These are phyloP conservation scores for Polietes domitor DNA, from an alignment of 2,888 invertebrate genomes.

Conservation along the genomic window DNA sequence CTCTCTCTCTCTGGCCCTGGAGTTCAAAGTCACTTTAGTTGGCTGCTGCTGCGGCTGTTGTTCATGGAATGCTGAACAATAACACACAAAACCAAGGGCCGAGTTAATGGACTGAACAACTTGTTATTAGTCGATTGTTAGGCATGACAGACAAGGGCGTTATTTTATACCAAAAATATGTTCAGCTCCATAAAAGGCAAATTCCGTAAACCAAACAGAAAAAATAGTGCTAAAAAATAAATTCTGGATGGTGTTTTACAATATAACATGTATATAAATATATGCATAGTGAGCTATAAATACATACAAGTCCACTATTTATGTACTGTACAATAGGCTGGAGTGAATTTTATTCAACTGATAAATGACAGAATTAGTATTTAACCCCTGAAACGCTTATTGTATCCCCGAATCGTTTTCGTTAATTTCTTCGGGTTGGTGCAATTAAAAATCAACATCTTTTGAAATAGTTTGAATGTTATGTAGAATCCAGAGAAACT, in stretches of 20 bases:
- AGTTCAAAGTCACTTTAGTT: slow-evolving; percentile 26
- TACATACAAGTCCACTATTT: too few relatives aligned
- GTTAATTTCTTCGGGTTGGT: too few relatives aligned
- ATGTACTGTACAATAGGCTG: too few relatives aligned
- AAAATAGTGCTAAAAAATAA: background rate
- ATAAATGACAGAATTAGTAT: too few relatives aligned
- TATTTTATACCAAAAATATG: slow-evolving; percentile 3
- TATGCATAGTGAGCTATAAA: too few relatives aligned
- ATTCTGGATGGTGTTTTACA: background rate
- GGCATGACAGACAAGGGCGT: slow-evolving; percentile 48
- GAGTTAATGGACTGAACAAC: slow-evolving; percentile 35
- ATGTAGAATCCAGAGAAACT: too few relatives aligned
- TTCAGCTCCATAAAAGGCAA: slow-evolving; percentile 2
- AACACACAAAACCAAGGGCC: slow-evolving; percentile 7
- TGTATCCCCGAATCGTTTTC: too few relatives aligned
- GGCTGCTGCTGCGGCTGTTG: slow-evolving; percentile 3
- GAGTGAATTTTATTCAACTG: too few relatives aligned
- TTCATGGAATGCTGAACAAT: background rate
- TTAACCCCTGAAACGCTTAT: too few relatives aligned
- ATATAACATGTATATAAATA: background rate
- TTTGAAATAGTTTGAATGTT: too few relatives aligned
- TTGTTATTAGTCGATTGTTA: slow-evolving; percentile 26
- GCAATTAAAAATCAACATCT: too few relatives aligned
- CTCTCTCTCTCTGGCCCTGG: background rate
- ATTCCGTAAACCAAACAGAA: background rate